Evolutionary conservation across 1,140 invertebrate species (phyloP).

Genomic region (Hestina assimilis): DNA sequence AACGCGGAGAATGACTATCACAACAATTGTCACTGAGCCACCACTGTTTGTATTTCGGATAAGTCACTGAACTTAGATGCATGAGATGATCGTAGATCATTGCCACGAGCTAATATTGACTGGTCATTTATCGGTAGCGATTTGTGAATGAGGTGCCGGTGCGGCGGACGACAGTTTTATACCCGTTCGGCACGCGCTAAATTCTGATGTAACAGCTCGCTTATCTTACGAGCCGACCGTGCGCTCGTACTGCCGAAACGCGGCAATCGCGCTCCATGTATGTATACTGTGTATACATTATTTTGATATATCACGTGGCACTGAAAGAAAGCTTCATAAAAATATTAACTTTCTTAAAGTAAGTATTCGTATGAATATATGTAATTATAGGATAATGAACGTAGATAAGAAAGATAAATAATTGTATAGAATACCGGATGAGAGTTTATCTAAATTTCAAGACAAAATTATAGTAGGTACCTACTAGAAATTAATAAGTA

Average conservation of each 20-base stretch:
- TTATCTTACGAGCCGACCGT: constrained; percentile 24
- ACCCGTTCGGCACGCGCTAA: constrained; percentile 52
- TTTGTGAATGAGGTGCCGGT: constrained; percentile 56
- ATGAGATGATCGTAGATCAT: constrained; percentile 74
- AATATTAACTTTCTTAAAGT: neutral
- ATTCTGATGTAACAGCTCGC: constrained; percentile 20
- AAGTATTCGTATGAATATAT: too few relatives aligned
- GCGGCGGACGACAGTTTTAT: constrained; percentile 45
- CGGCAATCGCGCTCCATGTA: too few relatives aligned
- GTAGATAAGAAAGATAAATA: too few relatives aligned
- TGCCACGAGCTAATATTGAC: constrained; percentile 66
- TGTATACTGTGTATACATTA: too few relatives aligned
- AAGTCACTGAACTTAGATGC: constrained; percentile 54
- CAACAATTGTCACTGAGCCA: constrained; percentile 74
- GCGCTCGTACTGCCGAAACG: constrained; percentile 13
- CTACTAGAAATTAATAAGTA: too few relatives aligned
- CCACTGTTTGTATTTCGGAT: constrained; percentile 64
- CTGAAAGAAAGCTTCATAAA: too few relatives aligned
- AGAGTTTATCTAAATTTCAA: too few relatives aligned
- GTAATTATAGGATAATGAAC: too few relatives aligned
- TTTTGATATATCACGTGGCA: too few relatives aligned
- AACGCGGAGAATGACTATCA: constrained; percentile 69
- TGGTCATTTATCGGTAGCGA: constrained; percentile 60
- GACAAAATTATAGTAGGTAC: too few relatives aligned
- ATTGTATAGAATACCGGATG: too few relatives aligned